phyloP scores from a whole-genome alignment of 2,797 vertebrate species.

The Basileuterus tristriatus region DNA sequence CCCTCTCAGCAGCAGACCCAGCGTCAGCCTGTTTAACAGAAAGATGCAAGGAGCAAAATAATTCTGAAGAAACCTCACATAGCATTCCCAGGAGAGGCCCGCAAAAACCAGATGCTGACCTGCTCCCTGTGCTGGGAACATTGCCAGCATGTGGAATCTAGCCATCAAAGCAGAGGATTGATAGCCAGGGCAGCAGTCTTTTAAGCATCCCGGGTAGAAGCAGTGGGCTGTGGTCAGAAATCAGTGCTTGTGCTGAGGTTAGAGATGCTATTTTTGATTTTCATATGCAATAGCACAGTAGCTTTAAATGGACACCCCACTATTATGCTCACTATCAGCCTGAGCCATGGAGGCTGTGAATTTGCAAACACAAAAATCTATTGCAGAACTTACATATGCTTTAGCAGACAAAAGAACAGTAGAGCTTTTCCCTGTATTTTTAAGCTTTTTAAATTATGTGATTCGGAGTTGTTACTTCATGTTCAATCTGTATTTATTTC shows the following conservation, averaged over 20 bases:
- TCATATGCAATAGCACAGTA: neutral
- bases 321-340: neutral
- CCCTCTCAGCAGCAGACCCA: neutral
- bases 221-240: neutral
- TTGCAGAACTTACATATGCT: neutral
- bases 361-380: neutral
- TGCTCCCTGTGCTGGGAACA: neutral
- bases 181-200: neutral
- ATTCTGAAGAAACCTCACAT: neutral
- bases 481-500: neutral
- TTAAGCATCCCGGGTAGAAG: neutral
- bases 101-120: neutral
- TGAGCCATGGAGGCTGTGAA: neutral
- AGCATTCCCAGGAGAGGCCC: neutral
- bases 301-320: neutral
- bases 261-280: neutral
- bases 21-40: constrained; percentile 24
- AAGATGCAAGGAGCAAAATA: constrained; percentile 31
- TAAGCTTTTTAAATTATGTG: neutral
- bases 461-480: neutral
- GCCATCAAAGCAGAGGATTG: neutral
- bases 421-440: neutral
- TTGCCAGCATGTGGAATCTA: neutral
- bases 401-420: neutral
- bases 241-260: neutral